A percentile compares a stretch with the other conserved stretches of the same genome.
Conservation (phyloP, 2,797 vertebrate genomes). For the Jordanella pulchra region DNA sequence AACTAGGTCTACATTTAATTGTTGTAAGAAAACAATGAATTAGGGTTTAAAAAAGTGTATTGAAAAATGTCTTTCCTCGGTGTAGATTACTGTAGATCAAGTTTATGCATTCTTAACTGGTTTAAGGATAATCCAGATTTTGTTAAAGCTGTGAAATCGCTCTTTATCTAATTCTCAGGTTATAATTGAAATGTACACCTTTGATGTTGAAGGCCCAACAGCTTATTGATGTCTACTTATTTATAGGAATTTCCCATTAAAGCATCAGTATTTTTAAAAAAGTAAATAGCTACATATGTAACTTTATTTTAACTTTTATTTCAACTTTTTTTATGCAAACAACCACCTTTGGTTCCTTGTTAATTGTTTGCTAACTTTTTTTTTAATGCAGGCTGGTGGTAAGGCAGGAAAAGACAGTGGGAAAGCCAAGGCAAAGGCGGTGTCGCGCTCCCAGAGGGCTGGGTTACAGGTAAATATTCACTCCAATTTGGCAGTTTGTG, state of each 20-base stretch:
- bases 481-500: background rate
- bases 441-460: constrained; percentile 95
- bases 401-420: constrained; percentile 97
- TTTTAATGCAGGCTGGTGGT: constrained; percentile 86
- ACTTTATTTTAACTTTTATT: background rate
- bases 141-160: background rate
- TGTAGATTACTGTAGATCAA: background rate
- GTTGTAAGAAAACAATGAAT: background rate
- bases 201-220: background rate
- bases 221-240: too few relatives aligned
- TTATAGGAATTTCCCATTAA: background rate
- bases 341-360: too few relatives aligned
- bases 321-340: background rate
- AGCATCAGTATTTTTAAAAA: background rate
- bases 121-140: background rate
- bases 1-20: background rate
- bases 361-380: background rate
- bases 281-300: too few relatives aligned
- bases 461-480: constrained; percentile 87
- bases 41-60: background rate
- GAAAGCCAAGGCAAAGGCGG: constrained; percentile 96
- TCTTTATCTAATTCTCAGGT: background rate
- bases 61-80: background rate
- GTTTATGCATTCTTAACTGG: background rate
- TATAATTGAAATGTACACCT: background rate